Evolutionary conservation across 2,888 invertebrate genomes (phyloP), one percentile per base, ranked within the genome.

Genomic region (Tiliacea aurago): DNA sequence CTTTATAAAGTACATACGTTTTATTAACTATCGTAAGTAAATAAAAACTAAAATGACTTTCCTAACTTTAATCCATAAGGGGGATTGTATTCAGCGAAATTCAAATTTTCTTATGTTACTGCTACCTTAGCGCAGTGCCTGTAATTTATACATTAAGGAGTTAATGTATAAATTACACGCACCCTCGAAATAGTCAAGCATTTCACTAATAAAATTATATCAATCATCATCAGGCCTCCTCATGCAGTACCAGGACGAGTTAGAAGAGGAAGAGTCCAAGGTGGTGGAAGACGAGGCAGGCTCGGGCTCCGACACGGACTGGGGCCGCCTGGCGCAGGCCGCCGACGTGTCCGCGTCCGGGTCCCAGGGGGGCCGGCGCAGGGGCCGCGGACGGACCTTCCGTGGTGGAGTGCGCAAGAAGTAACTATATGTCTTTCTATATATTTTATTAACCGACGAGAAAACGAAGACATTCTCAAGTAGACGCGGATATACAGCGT

Each of bases 231-330:
- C 87, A 94, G 95, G 95, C 62, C 88, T 95, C 20, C 90, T 93
- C 10, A 95, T 95, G 94, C 93, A 95, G 76, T 92, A 94, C 81
- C 93, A 95, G 74, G 96, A 94, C 64, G 94, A 95, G 58, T 49
- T 95, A 20, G 94, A 93, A 69, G 84, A 92, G 58, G 93, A 91
- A 55, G 67, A 85, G 10, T 77, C 81, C 5, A 70, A 87, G 11
- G 80, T 80, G 3, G 51, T 11, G 0, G 79, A 88, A 72, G 73
- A 82, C 0, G 87, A 88, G 0, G 65, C 63, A 0, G 89, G 85
- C 0, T 91, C 86, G 0, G 95, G 81, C 28, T 94, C 95, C 0
- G 94, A 95, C 68, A 93, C 94, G n/a, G 96, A 96, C 87, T 95
- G 96, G 96, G 87, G 87, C 28, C 76, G 86, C 5, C 83, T 91